Evolutionary conservation across 2,888 invertebrate species (phyloP), one percentile per base, ranked within the genome.

Genomic region (Athrips mouffetella): DNA sequence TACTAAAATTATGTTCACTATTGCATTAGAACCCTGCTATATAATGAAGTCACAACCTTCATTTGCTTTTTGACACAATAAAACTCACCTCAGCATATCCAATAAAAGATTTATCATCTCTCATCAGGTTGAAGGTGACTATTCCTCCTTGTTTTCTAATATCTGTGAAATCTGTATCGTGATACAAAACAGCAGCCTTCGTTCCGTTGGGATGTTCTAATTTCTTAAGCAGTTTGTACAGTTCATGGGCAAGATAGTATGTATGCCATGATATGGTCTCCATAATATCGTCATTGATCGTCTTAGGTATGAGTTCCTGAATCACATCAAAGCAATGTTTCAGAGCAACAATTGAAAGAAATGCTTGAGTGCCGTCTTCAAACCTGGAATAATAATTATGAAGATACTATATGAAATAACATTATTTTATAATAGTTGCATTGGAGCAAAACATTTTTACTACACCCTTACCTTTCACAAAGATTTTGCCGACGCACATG

Each of bases 341-440:
- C 3, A 99, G 73, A 1, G 95, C 91, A 41, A 94, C 80, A 53
- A 99, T 96, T 16, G 95, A 94, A 37, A 98, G 84, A 78, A 95
- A 99, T 11, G 97, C 90, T 11, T 96, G 63, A 0, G 98, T 98
- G 2, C 99, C 99, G 88, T 98, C 98, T 89, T 99, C 98, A 83
- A 97, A 97, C 59, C 96, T 96, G 77, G 79, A 85, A 54, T 31
- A 25, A 49, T 58, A 50, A 25, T 41, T 30, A 30, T 30, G 15
- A 15, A 31, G 2, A 15, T 13, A 31, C 3, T 31, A 1, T 15
- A 11, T 20, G 41, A 4, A 37, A 18, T 23, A 46, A 31, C 16
- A 27, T 11, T n/a, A 15, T 2, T 15, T 3, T 10, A n/a, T 3
- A n/a, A 27, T 10, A 27, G 27, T 10, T 27, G 7, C n/a, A n/a